phyloP scores from a whole-genome alignment of 2,797 vertebrate species.

The Bovichtus diacanthus region DNA sequence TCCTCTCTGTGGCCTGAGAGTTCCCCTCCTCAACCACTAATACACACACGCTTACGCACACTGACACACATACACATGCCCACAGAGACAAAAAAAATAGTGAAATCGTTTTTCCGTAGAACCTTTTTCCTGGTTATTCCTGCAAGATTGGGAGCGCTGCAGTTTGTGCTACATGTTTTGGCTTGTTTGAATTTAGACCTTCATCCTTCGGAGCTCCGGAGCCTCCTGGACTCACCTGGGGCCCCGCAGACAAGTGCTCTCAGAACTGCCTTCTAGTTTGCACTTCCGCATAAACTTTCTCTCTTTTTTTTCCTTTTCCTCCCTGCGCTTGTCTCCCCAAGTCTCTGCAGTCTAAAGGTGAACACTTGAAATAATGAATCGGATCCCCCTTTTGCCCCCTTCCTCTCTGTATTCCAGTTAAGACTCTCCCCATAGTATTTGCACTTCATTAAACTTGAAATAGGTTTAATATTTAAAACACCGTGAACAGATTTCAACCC shows the following conservation, averaged over 20 bases:
- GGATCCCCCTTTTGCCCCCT: constrained; percentile 83
- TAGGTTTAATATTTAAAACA: constrained; percentile 91
- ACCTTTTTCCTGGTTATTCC: constrained; percentile 47
- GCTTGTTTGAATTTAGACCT: constrained; percentile 48
- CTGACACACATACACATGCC: constrained; percentile 31
- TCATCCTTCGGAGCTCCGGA: constrained; percentile 36
- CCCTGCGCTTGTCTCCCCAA: constrained; percentile 68
- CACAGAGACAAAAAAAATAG: constrained; percentile 20
- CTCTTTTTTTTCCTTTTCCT: constrained; percentile 31
- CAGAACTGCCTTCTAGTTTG: constrained; percentile 56
- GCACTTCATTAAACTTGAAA: constrained; percentile 90
- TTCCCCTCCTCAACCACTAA: constrained; percentile 56
- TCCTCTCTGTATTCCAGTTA: constrained; percentile 86
- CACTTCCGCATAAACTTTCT: constrained; percentile 66
- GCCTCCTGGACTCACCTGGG: constrained; percentile 60
- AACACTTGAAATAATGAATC: constrained; percentile 88
- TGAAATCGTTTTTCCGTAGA: constrained; percentile 46
- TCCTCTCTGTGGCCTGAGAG: constrained; percentile 59
- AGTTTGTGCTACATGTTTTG: constrained; percentile 48
- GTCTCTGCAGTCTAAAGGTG: constrained; percentile 86
- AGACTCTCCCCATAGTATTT: constrained; percentile 88
- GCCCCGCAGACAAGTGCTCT: constrained; percentile 42
- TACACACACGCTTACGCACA: constrained; percentile 27
- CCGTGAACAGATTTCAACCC: constrained; percentile 84
- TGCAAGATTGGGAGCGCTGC: constrained; percentile 5